Evolutionary conservation across 2,797 vertebrate genomes (phyloP), one percentile per base, ranked within the genome.

Genomic region (Neosilurus mollespiculum): DNA sequence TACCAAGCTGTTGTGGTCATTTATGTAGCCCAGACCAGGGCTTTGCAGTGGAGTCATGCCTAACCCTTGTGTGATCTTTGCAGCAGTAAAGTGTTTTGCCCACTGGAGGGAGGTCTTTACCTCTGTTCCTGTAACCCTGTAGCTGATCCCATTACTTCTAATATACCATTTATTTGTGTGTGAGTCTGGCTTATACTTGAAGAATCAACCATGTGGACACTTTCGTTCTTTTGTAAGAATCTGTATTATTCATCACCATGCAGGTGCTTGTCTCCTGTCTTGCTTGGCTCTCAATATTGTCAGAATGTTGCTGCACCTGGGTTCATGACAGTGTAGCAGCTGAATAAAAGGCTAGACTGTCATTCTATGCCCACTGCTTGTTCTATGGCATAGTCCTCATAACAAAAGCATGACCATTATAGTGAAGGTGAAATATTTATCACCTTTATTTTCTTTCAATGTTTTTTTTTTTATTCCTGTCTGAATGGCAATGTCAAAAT

Each of bases 361-460:
- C 61, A 34, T 66, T 26, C 61, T 79, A 22, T 78, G 49, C 72
- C 16, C 20, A 83, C 61, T 49, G n/a, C 53, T 59, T 18, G 1
- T 78, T 86, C 53, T 59, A 61, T 81, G 84, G 61, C 30, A 26
- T 61, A 11, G 78, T 56, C 78, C 80, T 69, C 66, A 59, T 80
- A 80, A 82, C 71, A 84, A 66, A 84, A 56, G 83, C 54, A 80
- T 78, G 76, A 59, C 83, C 72, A 82, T 81, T 76, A 64, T n/a
- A 37, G 56, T 78, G 64, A 83, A 86, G 62, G 62, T 87, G 58
- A 87, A 85, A 84, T 89, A 87, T 89, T 87, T 85, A 87, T 84
- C 56, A 87, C 37, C 16, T 79, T 73, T 30, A 78, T 71, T 83
- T 67, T 80, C 75, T 83, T 73, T 24, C 62, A 84, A 77, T 78